Evolutionary conservation across 2,113 vertebrate genomes (phyloP).

Genomic region (Vidua macroura): DNA sequence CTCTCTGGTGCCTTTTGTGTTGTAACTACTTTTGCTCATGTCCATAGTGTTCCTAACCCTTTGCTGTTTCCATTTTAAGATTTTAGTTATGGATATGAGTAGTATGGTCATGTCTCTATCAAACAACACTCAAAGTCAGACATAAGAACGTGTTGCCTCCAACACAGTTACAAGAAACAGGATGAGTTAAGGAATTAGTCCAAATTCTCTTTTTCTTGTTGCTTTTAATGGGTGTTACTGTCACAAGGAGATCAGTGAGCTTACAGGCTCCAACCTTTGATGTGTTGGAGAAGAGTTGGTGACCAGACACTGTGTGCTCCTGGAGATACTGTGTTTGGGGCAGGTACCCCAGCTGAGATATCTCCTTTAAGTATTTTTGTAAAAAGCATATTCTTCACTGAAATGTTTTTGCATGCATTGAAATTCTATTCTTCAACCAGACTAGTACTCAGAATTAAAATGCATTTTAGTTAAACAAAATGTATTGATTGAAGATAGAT

Average conservation of each 20-base stretch:
- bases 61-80: background rate
- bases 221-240: background rate
- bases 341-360: background rate
- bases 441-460: background rate
- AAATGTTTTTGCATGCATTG: background rate
- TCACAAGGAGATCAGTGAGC: background rate
- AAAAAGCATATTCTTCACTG: background rate
- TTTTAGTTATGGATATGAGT: background rate
- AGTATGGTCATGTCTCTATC: background rate
- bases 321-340: background rate
- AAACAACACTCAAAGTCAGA: background rate
- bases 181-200: background rate
- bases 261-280: background rate
- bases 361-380: background rate
- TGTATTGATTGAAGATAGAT: background rate
- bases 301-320: background rate
- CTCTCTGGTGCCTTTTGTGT: background rate
- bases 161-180: background rate
- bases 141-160: background rate
- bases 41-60: background rate
- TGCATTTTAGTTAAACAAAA: background rate
- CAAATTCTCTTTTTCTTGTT: background rate
- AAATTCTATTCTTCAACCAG: background rate
- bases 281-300: background rate
- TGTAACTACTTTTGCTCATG: background rate